phyloP scores from a whole-genome alignment of 2,797 vertebrate genomes.

The Pogoniulus pusillus region DNA sequence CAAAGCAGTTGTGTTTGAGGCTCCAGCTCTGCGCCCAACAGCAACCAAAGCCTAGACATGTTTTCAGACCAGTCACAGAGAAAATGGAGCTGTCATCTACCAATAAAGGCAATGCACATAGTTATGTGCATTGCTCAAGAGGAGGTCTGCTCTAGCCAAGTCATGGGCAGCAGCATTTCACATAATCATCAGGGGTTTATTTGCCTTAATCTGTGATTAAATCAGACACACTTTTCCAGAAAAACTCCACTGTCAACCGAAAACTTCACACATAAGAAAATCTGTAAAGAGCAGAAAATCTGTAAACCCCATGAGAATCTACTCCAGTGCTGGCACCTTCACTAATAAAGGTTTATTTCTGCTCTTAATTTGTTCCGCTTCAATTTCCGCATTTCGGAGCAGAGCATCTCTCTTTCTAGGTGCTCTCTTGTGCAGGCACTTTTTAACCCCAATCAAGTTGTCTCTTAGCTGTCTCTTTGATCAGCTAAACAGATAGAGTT shows the following conservation, averaged over 20 bases:
- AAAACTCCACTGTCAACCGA: background rate
- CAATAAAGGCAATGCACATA: background rate
- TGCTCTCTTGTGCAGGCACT: background rate
- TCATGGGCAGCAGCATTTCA: background rate
- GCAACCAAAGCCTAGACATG: background rate
- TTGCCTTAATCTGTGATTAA: background rate
- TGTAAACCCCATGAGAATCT: background rate
- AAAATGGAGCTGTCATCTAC: background rate
- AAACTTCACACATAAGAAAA: background rate
- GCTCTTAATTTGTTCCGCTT: background rate
- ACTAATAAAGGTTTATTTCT: background rate
- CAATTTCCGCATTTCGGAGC: background rate
- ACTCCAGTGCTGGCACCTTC: background rate
- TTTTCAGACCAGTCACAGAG: background rate
- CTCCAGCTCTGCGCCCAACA: background rate
- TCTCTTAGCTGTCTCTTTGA: constrained; percentile 24
- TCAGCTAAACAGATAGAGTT: constrained; percentile 5
- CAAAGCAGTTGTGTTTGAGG: background rate
- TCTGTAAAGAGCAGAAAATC: background rate
- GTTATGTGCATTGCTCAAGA: background rate
- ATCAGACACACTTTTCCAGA: background rate
- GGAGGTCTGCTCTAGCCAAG: background rate
- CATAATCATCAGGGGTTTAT: background rate
- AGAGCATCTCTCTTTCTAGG: background rate
- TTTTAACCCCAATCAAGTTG: background rate